Evolutionary conservation across 2,888 invertebrate genomes (phyloP), one percentile per base, ranked within the genome.

Genomic region (Mellilla xanthometata): DNA sequence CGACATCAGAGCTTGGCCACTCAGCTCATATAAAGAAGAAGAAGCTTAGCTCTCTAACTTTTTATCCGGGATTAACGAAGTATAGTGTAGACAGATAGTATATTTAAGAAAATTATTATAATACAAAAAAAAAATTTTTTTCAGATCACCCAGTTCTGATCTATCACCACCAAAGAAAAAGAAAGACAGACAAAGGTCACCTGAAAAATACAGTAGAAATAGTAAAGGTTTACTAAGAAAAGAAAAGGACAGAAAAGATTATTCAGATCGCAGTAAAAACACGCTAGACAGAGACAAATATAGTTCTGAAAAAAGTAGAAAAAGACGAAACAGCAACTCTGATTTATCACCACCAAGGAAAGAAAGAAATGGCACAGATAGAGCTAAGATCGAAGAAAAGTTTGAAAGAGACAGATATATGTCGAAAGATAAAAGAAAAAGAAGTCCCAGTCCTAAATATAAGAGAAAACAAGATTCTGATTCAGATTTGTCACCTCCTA

Each of bases 401-500:
- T 11, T 12, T 31, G 11, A 38, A 13, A 35, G 13, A 26, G 34
- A 68, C 68, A 2, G 70, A 72, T 40, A 27, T 56, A 12, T 70
- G 72, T 3, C 73, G 76, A 2, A 68, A 68, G 3, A 72, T 73
- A 45, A 70, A 55, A 52, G 45, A 57, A 36, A 28, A 19, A 9
- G 12, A 5, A 36, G 36, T 28, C 36, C 19, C 19, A 26, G 35
- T 26, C 26, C 15, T 13, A 27, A 11, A 28, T 6, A 11, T n/a
- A 34, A 19, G 28, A 23, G 51, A 28, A 27, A 34, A 26, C 2
- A 49, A 9, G 30, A 44, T n/a, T 46, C 38, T 7, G 53, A 71
- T 46, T 72, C 72, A 2, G 75, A 76, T 29, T 30, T 62, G 15
- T 75, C 76, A 3, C 75, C 77, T 0, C 69, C 70, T 2, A 73